Evolutionary conservation across 1,140 invertebrate species (phyloP), one percentile per base, ranked within the genome.

Genomic region (Choristoneura fumiferana): DNA sequence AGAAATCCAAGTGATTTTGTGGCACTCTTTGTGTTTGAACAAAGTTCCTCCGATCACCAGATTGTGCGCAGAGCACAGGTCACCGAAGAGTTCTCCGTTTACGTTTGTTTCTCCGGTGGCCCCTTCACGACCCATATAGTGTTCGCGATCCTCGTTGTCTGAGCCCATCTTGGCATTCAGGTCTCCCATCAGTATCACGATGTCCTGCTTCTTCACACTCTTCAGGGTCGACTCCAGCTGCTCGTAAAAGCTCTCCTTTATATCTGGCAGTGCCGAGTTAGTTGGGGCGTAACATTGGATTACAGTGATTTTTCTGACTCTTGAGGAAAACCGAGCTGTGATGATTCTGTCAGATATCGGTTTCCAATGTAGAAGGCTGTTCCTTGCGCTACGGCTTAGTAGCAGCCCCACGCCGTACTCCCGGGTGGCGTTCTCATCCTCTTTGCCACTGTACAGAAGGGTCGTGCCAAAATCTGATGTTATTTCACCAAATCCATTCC

Each of bases 331-430:
- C 0, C 66, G 57, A 10, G 58, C 66, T 17, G 54, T 57, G 2
- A 68, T 64, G 34, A 68, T 64, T 6, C 65, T 17, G 5, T 68
- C 61, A 52, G 61, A 68, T 40, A 68, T 58, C 1, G 62, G 62
- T 56, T 63, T 58, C 65, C 56, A 68, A 17, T 61, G 52, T 6
- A 65, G 34, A 9, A 57, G 43, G 38, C 63, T 54, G 13, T 40
- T 62, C 40, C 54, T 60, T 1, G 65, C 62, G 0, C n/a, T 35
- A 14, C 57, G 36, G 2, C 43, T 54, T 18, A 63, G 45, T 17
- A 63, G 58, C 4, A 61, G 18, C 33, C 57, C 58, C 13, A 60
- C 60, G 6, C 58, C 58, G 22, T 57, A 34, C 39, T 38, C 8
- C 49, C 12, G 36, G n/a, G n/a, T n/a, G 8, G 12, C 13, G 40